A percentile compares a stretch with the other conserved stretches of the same genome.
These are phyloP conservation scores for Bathybates hornii DNA, from an alignment of 2,113 vertebrate genomes.

Conservation along the genomic window DNA sequence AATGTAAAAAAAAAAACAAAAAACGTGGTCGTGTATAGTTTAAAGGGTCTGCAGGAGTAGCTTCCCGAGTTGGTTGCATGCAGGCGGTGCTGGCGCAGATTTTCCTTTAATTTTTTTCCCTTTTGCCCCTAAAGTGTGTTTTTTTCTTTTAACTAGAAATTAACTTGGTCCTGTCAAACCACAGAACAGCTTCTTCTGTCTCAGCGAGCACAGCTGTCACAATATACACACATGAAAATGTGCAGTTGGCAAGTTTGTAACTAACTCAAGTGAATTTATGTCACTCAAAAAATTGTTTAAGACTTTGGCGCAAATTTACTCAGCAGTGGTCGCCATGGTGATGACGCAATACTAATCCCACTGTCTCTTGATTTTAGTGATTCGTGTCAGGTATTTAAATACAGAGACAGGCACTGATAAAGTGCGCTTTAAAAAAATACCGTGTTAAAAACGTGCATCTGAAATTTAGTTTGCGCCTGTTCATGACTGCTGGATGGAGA, in stretches of 20 bases:
- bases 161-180: neutral
- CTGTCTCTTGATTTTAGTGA: neutral
- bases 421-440: neutral
- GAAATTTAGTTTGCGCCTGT: neutral
- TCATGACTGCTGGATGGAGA: constrained; percentile 1
- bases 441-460: neutral
- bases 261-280: neutral
- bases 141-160: neutral
- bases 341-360: neutral
- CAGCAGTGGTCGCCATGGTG: neutral
- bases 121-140: neutral
- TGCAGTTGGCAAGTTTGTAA: neutral
- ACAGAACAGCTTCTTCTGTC: neutral
- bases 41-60: constrained; percentile 27
- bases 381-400: neutral
- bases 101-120: neutral
- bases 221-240: neutral
- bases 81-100: neutral
- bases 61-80: neutral
- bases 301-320: neutral
- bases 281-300: neutral
- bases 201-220: neutral
- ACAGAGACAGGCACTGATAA: neutral
- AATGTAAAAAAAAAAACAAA: neutral
- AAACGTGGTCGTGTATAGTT: neutral